These are phyloP conservation scores for Eudemis profundana DNA, from an alignment of 2,888 invertebrate species.

Conservation along the genomic window DNA sequence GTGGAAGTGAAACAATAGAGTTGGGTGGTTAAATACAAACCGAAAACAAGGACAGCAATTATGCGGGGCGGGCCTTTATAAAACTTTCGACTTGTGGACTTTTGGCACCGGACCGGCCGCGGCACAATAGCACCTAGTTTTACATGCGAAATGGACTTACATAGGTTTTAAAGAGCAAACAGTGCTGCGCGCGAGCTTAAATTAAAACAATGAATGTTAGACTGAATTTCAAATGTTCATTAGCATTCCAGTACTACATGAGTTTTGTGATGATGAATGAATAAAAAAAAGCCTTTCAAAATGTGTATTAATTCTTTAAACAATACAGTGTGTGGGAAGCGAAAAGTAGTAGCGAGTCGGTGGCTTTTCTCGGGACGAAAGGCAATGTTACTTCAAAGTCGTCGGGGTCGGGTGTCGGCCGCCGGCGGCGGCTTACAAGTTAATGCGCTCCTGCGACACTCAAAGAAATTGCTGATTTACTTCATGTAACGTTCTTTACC, in stretches of 20 bases:
- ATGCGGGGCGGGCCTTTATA: slow-evolving; percentile 58
- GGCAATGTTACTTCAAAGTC: slow-evolving; percentile 65
- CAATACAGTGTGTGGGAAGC: slow-evolving; percentile 55
- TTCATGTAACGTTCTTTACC: slow-evolving; percentile 51
- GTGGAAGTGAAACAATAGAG: slow-evolving; percentile 7
- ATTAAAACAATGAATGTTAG: slow-evolving; percentile 14
- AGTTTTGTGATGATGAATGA: background rate
- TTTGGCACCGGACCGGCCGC: slow-evolving; percentile 38
- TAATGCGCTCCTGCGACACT: slow-evolving; percentile 64
- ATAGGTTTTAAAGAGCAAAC: slow-evolving; percentile 18
- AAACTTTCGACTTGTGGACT: slow-evolving; percentile 51
- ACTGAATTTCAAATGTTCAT: slow-evolving; percentile 2
- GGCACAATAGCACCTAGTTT: slow-evolving; percentile 19
- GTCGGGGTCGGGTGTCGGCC: slow-evolving; percentile 51
- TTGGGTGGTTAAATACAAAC: slow-evolving; percentile 44
- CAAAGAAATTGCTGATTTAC: slow-evolving; percentile 67
- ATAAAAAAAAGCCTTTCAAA: slow-evolving; percentile 56
- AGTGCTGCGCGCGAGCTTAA: background rate
- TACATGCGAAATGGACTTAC: slow-evolving; percentile 11
- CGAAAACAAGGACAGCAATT: slow-evolving; percentile 47
- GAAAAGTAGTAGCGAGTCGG: slow-evolving; percentile 56
- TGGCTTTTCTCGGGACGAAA: slow-evolving; percentile 62
- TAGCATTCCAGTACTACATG: background rate
- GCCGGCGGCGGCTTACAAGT: slow-evolving; percentile 51
- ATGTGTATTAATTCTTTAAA: slow-evolving; percentile 57